Evolutionary conservation across 2,113 vertebrate species (phyloP).

Genomic region (Rhinoderma darwinii): DNA sequence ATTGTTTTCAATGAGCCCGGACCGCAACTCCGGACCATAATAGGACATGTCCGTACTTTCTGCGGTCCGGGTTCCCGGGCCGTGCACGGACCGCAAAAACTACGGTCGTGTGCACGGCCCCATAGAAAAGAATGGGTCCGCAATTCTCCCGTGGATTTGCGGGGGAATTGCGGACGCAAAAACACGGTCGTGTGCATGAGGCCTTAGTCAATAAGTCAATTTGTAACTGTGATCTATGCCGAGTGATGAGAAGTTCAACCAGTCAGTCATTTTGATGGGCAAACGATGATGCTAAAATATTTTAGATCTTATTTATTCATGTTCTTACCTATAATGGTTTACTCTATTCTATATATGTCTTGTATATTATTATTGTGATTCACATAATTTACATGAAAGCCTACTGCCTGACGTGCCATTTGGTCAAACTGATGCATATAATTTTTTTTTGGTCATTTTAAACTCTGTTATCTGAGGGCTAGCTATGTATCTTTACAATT

Average conservation of each 20-base stretch:
- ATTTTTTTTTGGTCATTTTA: background rate
- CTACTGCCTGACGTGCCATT: background rate
- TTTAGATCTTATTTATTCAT: background rate
- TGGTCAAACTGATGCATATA: background rate
- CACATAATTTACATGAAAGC: background rate
- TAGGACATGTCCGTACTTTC: too few species aligned
- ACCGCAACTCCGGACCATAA: too few species aligned
- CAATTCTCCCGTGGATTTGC: too few species aligned
- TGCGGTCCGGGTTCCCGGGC: too few species aligned
- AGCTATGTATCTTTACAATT: background rate
- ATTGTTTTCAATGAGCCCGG: too few species aligned
- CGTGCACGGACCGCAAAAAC: too few species aligned
- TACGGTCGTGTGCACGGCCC: too few species aligned
- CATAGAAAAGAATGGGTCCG: too few species aligned
- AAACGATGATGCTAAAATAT: background rate
- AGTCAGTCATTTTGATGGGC: constrained; percentile 13
- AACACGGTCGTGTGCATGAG: too few species aligned
- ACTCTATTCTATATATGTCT: background rate
- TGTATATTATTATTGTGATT: constrained; percentile 4
- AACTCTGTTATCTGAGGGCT: background rate
- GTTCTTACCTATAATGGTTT: background rate
- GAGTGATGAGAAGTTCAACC: background rate
- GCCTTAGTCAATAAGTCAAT: too few species aligned
- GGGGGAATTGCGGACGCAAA: too few species aligned
- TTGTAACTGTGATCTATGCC: background rate